Base-by-base conservation (phyloP, 2,113 vertebrate genomes). In the Epinephelus cyanopodus region DNA sequence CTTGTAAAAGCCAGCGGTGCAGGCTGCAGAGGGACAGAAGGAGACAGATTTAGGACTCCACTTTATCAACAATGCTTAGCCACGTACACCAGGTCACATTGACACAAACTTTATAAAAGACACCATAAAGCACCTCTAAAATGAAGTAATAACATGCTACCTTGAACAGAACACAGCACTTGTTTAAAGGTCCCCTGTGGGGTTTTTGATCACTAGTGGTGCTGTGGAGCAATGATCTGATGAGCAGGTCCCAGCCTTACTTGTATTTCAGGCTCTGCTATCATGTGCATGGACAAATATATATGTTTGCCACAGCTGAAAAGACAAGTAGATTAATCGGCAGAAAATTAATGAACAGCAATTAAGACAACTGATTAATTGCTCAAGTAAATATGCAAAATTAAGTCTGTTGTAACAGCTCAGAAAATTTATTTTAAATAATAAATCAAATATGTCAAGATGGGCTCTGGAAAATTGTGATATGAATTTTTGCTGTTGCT, bases 1-100 rank as follows among this genome's bases (percentile, higher is more conserved):
- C 71, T 92, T 93, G 82, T 94, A 94, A 84, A 94, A 94, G 29
- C 92, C 93, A 58, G 54, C 63, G 7, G 90, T 47, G 58, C 93
- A 94, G 48, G 93, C 93, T 94, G 83, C 39, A 69, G 60, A 86
- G 52, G 60, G 18, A 52, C 47, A 33, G 64, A 52, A 5, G 23
- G 10, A 65, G 15, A 73, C 3, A 45, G 25, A 42, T 29, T 50
- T 39, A 8, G 58, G 64, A 21, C 10, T 29, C 4, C 5, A n/a
- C 4, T 29, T 50, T 6, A 37, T 25, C 2, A 19, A 70, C 23
- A 58, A 15, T 3, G 58, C n/a, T 56, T 53, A 29, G 17, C n/a
- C n/a, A 45, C 1, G 5, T 3, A 12, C 42, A 21, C 23, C 53
- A 18, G 18, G 47, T 23, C 57, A 69, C 25, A 42, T 7, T 56